Base-by-base conservation (phyloP, 1,140 invertebrate genomes). In the Philopotamus ludificatus region DNA sequence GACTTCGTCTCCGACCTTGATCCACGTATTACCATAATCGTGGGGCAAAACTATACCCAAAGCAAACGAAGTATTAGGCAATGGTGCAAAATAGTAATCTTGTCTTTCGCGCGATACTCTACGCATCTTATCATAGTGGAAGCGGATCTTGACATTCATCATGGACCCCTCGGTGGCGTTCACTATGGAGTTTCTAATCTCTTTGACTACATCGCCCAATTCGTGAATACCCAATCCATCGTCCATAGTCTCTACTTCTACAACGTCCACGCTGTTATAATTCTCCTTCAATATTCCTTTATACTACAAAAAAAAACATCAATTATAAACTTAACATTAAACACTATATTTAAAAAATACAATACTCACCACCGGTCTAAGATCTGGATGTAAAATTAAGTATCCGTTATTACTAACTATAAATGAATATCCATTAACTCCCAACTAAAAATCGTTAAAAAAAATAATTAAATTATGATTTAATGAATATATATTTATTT, bases 391-490 rank as follows among this genome's bases (percentile, higher is more conserved):
- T 41, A 91, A 78, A 21, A 93, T 77, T 3, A 98, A 82, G 76
- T 97, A 97, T 0, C 97, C 97, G 77, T 99, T 98, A 75, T 98
- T 97, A 65, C 91, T 97, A 2, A 97, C 90, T 63, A 95, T 90
- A 80, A 98, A 97, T 0, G 93, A 91, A 77, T 97, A 98, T 2
- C 92, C 95, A 78, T 97, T 97, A 0, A 96, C 94, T 18, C 95
- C 96, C 42, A 98, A 85, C 89, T 94, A 72, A n/a, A 65, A 45
- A 34, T 34, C 45, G 18, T 22, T 23, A 39, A 25, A 23, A 16
- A 64, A 39, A n/a, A 28, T 41, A 21, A n/a, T 64, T 57, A 55
- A 45, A 41, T 44, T 42, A 63, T 12, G 42, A 15, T 45, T 8
- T 47, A 18, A 53, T 39, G 34, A 23, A 12, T 20, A 23, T 58